Evolutionary conservation across 2,113 vertebrate genomes (phyloP).

Genomic region (Acrocephalus arundinaceus): DNA sequence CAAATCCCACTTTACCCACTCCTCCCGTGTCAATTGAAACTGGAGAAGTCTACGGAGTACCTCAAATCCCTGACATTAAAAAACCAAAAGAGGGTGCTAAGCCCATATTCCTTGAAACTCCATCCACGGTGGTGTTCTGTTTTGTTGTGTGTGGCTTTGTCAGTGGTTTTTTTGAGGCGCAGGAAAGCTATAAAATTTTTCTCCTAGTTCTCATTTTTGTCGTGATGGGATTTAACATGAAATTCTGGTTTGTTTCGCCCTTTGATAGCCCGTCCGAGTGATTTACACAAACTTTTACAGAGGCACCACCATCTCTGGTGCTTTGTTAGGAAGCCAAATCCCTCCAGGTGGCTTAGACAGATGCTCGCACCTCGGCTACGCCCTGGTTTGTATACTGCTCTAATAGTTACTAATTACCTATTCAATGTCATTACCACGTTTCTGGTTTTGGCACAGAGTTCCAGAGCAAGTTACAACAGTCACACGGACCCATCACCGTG

Average conservation of each 20-base stretch:
- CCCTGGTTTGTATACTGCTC: constrained; percentile 75
- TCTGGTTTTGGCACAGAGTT: constrained; percentile 65
- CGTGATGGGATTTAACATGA: constrained; percentile 8
- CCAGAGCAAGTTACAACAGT: constrained; percentile 77
- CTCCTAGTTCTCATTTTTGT: not conserved
- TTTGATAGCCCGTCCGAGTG: constrained; percentile 48
- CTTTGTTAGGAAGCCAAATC: constrained; percentile 79
- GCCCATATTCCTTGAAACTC: not conserved
- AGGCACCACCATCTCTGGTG: constrained; percentile 58
- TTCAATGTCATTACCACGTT: constrained; percentile 69
- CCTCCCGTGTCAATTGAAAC: not conserved
- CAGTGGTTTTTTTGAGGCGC: not conserved
- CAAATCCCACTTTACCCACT: not conserved
- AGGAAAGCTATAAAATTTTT: not conserved
- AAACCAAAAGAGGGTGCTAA: not conserved
- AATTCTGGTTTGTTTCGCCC: constrained; percentile 12
- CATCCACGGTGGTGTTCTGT: not conserved
- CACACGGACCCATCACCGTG: constrained; percentile 36
- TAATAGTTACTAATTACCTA: constrained; percentile 81
- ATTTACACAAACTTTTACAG: constrained; percentile 64
- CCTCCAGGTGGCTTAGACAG: constrained; percentile 74
- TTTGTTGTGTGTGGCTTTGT: not conserved
- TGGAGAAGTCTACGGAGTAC: not conserved
- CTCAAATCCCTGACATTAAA: not conserved
- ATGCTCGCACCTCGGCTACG: constrained; percentile 69